Evolutionary conservation across 2,797 vertebrate species (phyloP), one percentile per base, ranked within the genome.

Genomic region (Xenopus petersii): DNA sequence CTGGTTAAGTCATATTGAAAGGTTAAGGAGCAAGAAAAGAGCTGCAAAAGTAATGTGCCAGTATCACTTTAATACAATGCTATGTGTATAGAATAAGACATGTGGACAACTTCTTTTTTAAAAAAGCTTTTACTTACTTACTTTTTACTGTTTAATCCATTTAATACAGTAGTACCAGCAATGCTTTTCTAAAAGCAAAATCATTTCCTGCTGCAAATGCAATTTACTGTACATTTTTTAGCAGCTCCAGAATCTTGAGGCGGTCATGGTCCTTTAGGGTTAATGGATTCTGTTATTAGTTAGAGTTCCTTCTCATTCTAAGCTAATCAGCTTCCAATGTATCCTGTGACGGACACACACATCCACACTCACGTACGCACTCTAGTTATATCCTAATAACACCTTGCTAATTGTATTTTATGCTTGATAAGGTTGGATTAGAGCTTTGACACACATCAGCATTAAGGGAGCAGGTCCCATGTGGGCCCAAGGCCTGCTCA

Each of bases 391-490:
- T 75, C 67, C 66, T 10, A 65, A 12, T 67, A 59, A 59, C 0
- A 58, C 62, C 3, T 55, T 48, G 2, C 65, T 79, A 71, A 81
- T 80, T 79, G 81, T 11, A 75, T 71, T 67, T 16, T 2, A 70
- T 42, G 80, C 77, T 4, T 49, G 82, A 54, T 46, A 30, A 48
- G 9, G 0, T 62, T 13, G 59, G 73, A 70, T 75, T 42, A 63
- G 81, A 42, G 66, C 56, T 71, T 61, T 10, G 56, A 75, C 75
- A 64, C 60, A 73, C n/a, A 70, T 67, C 54, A 61, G 67, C 74
- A 71, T 62, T 54, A 33, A 73, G 36, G 55, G 62, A 49, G 74
- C 58, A 33, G 1, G 71, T 75, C 72, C 71, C 81, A 2, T 2
- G 56, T 2, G 17, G 62, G 71, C 48, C 15, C 6, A 55, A 36